phyloP scores from a whole-genome alignment of 1,140 invertebrate species.

The Musca domestica region DNA sequence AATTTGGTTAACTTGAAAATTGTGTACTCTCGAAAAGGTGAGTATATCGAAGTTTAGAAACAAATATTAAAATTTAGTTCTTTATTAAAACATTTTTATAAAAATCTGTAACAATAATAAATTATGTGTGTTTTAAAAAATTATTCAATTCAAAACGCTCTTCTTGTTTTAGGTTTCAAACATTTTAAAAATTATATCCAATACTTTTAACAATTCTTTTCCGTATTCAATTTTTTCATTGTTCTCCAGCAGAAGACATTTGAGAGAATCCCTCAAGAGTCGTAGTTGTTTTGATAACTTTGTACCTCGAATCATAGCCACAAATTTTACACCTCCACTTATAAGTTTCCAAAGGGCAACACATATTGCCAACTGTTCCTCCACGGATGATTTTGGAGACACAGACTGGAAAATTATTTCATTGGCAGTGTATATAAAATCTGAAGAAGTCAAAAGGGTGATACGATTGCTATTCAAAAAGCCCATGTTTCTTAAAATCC shows the following conservation, averaged over 20 bases:
- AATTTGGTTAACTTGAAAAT: too few relatives aligned
- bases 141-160: background rate
- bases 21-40: too few relatives aligned
- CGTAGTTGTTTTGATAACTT: slow-evolving; percentile 33
- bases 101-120: too few relatives aligned
- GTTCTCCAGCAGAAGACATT: background rate
- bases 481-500: slow-evolving; percentile 47
- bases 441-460: slow-evolving; percentile 26
- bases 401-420: slow-evolving; percentile 31
- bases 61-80: too few relatives aligned
- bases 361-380: slow-evolving; percentile 36
- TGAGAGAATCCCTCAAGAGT: slow-evolving; percentile 28
- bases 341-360: slow-evolving; percentile 43
- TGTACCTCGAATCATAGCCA: slow-evolving; percentile 38
- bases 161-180: background rate
- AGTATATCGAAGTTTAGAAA: too few relatives aligned
- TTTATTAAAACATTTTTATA: too few relatives aligned
- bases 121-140: too few relatives aligned
- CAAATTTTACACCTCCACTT: slow-evolving; percentile 39
- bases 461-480: slow-evolving; percentile 36
- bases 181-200: slow-evolving; percentile 19
- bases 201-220: slow-evolving; percentile 6
- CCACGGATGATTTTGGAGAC: slow-evolving; percentile 25
- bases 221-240: background rate
- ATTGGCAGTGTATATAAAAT: slow-evolving; percentile 35